phyloP scores from a whole-genome alignment of 1,140 invertebrate species.

The Helicorthomorpha holstii region DNA sequence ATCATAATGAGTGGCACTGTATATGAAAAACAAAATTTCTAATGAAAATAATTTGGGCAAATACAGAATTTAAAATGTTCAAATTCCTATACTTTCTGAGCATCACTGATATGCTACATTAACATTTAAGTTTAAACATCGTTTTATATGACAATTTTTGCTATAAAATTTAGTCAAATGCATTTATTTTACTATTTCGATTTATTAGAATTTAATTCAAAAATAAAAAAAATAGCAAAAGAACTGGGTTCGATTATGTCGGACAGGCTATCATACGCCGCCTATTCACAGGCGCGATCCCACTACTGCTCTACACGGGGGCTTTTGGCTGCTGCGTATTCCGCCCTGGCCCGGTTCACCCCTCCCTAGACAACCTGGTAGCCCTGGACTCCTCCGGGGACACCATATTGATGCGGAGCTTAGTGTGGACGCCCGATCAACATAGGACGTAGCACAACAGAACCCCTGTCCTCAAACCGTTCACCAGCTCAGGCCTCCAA shows the following conservation, averaged over 20 bases:
- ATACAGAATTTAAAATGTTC: too few relatives aligned
- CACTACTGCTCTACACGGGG: slow-evolving; percentile 90
- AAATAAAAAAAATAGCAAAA: slow-evolving; percentile 36
- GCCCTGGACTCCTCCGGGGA: slow-evolving; percentile 54
- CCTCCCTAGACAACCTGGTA: slow-evolving; percentile 77
- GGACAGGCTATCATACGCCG: slow-evolving; percentile 57
- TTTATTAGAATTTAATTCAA: too few relatives aligned
- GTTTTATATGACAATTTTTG: too few relatives aligned
- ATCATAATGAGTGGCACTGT: too few relatives aligned
- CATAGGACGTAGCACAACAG: slow-evolving; percentile 27
- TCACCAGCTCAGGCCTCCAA: slow-evolving; percentile 63
- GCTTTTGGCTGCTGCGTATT: slow-evolving; percentile 93
- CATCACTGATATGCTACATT: too few relatives aligned
- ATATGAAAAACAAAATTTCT: too few relatives aligned
- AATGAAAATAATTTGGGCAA: too few relatives aligned
- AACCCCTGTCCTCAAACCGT: slow-evolving; percentile 64
- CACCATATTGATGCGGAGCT: slow-evolving; percentile 82
- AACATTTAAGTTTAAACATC: too few relatives aligned
- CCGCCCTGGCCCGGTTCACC: slow-evolving; percentile 90
- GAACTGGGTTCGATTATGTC: slow-evolving; percentile 65
- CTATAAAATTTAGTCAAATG: too few relatives aligned
- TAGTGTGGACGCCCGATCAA: slow-evolving; percentile 39
- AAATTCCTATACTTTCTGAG: too few relatives aligned
- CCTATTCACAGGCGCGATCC: slow-evolving; percentile 78
- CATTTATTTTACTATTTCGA: too few relatives aligned